Conservation (phyloP, 2,113 vertebrate species). For the Campylorhamphus procurvoides region DNA sequence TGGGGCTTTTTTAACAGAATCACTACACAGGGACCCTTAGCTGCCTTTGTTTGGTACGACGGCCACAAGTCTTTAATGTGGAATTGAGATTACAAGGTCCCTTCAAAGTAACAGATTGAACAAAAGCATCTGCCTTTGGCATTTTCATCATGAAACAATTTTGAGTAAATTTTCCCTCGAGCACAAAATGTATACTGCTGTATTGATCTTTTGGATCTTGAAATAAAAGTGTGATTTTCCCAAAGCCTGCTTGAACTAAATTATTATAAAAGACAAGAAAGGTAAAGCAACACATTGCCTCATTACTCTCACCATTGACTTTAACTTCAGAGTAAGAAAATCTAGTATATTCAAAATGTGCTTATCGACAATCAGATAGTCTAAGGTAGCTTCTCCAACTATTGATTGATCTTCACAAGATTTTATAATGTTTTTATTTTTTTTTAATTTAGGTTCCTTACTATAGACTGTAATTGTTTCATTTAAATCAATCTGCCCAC, state of each 20-base stretch:
- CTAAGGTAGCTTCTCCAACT: not conserved
- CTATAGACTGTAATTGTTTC: not conserved
- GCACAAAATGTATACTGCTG: constrained; percentile 40
- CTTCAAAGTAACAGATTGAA: constrained; percentile 21
- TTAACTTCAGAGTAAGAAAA: constrained; percentile 17
- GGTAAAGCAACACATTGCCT: not conserved
- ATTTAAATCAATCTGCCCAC: not conserved
- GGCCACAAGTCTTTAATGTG: not conserved
- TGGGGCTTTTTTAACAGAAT: not conserved
- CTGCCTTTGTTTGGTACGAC: not conserved
- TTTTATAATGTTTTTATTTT: not conserved
- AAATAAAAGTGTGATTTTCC: constrained; percentile 59
- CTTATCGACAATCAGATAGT: not conserved
- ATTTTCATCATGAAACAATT: constrained; percentile 53
- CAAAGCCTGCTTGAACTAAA: constrained; percentile 47
- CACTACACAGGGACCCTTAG: not conserved
- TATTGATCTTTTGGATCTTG: constrained; percentile 60
- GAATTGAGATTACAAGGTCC: constrained; percentile 3
- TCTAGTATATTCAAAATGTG: not conserved
- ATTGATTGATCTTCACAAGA: not conserved
- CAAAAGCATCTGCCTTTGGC: constrained; percentile 44
- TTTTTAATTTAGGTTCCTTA: not conserved
- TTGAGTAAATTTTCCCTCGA: constrained; percentile 55
- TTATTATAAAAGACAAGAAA: constrained; percentile 42
- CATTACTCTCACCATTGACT: constrained; percentile 41